Base-by-base conservation (phyloP, 2,888 invertebrate genomes). In the Hyles lineata region DNA sequence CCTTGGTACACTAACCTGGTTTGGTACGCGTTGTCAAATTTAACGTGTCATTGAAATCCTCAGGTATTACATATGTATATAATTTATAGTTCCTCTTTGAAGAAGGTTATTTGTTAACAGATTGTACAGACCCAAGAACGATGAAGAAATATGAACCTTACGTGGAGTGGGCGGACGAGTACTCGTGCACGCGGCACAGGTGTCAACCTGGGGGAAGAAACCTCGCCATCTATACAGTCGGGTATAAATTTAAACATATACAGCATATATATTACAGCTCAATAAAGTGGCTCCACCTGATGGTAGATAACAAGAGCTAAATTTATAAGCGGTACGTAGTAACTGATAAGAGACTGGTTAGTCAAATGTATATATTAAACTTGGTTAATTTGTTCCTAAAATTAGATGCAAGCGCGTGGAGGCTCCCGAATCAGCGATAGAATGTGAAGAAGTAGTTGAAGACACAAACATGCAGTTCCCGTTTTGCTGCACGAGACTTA, bases 401-500 rank as follows among this genome's bases (percentile, higher is more conserved):
- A 21, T 17, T 78, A 94, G 94, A 2, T 94, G 94, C 78, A 94
- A 94, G 69, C 85, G 92, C 0, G 94, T 94, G 0, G 93, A 93
- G 70, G 93, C 93, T 0, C 94, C 94, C 0, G 94, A 94, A 50
- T 93, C 93, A 0, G 94, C 94, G 0, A 94, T 94, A 15, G 94
- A 94, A 71, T 94, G 94, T 63, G 94, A 94, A 60, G 94, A 94
- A 70, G 94, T 94, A 3, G 94, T 94, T 0, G 94, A 94, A 80
- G 94, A 94, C 43, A 94, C 94, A 19, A 94, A 94, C 73, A 94
- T 94, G 92, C 93, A 94, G 84, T 94, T 94, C 75, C 94, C 94
- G 0, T 94, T 85, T 79, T 94, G 94, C 76, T 94, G 94, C 76
- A 91, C 92, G 0, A 84, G 94, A 70, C 87, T 94, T 0, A 87